Percentiles rank a stretch among this genome's conserved stretches.
Evolutionary conservation across 2,888 invertebrate species (phyloP).

Genomic region (Nomada hirtipes): DNA sequence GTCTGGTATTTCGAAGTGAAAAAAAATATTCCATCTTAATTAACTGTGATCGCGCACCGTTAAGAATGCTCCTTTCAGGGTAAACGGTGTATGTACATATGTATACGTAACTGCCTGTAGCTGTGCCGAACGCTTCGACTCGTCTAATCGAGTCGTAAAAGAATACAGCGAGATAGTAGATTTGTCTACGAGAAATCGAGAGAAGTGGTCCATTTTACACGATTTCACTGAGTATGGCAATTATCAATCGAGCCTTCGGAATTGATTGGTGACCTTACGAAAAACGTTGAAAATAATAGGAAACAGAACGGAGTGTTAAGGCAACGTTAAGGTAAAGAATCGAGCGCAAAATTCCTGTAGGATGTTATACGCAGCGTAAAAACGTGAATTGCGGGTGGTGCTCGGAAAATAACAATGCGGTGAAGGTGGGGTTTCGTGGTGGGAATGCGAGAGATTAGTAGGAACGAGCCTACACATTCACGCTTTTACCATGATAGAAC

Average conservation of each 20-base stretch:
- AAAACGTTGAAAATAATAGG: neutral
- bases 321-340: neutral
- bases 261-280: too few relatives aligned
- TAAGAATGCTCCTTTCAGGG: slow-evolving; percentile 70
- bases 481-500: slow-evolving; percentile 52
- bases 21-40: slow-evolving; percentile 31
- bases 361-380: neutral
- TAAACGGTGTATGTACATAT: slow-evolving; percentile 63
- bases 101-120: slow-evolving; percentile 52
- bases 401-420: slow-evolving; percentile 12
- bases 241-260: neutral
- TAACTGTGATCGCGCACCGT: slow-evolving; percentile 40
- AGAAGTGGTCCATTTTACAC: slow-evolving; percentile 27
- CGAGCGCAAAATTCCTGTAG: neutral
- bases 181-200: slow-evolving; percentile 64
- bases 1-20: neutral
- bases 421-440: slow-evolving; percentile 23
- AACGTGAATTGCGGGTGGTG: neutral
- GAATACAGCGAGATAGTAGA: slow-evolving; percentile 59
- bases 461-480: slow-evolving; percentile 41
- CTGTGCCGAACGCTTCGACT: slow-evolving; percentile 27
- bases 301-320: neutral
- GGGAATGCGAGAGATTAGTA: slow-evolving; percentile 38
- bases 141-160: slow-evolving; percentile 53
- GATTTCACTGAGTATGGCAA: neutral